Conservation (phyloP, 2,113 vertebrate genomes). For the Garra rufa region DNA sequence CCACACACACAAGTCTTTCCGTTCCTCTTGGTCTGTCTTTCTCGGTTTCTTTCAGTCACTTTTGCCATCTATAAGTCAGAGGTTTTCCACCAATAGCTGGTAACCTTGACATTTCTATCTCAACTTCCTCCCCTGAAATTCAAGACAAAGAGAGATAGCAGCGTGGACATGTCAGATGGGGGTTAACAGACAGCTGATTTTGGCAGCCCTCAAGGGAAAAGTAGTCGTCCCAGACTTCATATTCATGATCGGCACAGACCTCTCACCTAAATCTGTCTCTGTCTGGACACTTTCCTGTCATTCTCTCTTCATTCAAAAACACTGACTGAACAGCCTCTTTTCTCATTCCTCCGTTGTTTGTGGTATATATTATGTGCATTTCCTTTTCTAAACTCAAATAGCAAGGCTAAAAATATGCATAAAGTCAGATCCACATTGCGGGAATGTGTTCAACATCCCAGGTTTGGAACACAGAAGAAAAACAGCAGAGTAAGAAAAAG, state of each 20-base stretch:
- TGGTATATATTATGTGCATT: not conserved
- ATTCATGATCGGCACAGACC: slow-evolving; percentile 51
- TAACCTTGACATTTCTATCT: slow-evolving; percentile 36
- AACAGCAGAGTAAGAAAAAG: not conserved
- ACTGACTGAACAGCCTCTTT: not conserved
- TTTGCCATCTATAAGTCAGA: not conserved
- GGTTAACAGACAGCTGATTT: slow-evolving; percentile 13
- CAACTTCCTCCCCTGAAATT: not conserved
- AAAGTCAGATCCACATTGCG: not conserved
- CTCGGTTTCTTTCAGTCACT: not conserved
- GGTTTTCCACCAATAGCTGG: not conserved
- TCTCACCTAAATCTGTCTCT: slow-evolving; percentile 32
- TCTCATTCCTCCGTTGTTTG: not conserved
- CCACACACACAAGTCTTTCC: not conserved
- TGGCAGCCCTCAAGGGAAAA: slow-evolving; percentile 8
- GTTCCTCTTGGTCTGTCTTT: not conserved
- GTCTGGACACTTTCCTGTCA: slow-evolving; percentile 41
- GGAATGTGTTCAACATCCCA: not conserved
- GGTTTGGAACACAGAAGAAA: not conserved
- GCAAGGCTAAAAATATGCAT: not conserved
- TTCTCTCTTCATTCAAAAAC: not conserved
- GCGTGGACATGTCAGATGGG: slow-evolving; percentile 24
- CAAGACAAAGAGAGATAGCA: slow-evolving; percentile 12
- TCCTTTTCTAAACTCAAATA: not conserved
- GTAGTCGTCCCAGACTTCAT: slow-evolving; percentile 20